Evolutionary conservation across 2,888 invertebrate species (phyloP), one percentile per base, ranked within the genome.

Genomic region (Ashinkailepas kermadecensis): DNA sequence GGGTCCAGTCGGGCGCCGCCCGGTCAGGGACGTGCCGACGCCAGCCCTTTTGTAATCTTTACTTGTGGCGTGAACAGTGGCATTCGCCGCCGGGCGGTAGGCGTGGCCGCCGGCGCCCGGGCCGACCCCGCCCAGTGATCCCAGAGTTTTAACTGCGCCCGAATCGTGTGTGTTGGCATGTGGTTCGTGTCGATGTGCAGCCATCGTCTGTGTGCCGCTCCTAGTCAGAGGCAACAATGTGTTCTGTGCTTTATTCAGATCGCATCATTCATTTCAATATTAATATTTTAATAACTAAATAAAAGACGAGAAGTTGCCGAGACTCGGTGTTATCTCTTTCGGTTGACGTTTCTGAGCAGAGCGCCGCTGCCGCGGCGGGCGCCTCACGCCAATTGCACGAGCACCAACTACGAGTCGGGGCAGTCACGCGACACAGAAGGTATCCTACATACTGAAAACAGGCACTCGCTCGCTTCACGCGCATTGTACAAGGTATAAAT

Each of bases 401-500:
- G 56, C 74, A 56, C 74, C 39, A 70, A 7, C 70, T 70, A 39
- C 39, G 70, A 70, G 70, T 15, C 70, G 70, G 70, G 39, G 12
- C 59, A 15, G 39, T 56, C 74, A 56, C 74, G 11, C 18, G 74
- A 56, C 56, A 74, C 74, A 12, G 10, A 56, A 74, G 74, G 74
- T 74, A 74, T 54, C 74, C 74, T 74, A 74, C 39, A 13, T 56
- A 74, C 74, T 7, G 21, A 74, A 74, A 74, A 74, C 74, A 74
- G 56, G 18, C 74, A 74, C 56, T 74, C 74, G 74, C 74, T 74
- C 74, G 74, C 56, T 74, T 56, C 74, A 21, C 74, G 56, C 74
- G 74, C 74, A 74, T 74, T 74, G 74, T 74, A 74, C 74, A 74
- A 74, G 74, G 74, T 74, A 74, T 74, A 74, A 74, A 74, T 74